Evolutionary conservation across 2,113 vertebrate species (phyloP), one percentile per base, ranked within the genome.

Genomic region (Sprattus sprattus): DNA sequence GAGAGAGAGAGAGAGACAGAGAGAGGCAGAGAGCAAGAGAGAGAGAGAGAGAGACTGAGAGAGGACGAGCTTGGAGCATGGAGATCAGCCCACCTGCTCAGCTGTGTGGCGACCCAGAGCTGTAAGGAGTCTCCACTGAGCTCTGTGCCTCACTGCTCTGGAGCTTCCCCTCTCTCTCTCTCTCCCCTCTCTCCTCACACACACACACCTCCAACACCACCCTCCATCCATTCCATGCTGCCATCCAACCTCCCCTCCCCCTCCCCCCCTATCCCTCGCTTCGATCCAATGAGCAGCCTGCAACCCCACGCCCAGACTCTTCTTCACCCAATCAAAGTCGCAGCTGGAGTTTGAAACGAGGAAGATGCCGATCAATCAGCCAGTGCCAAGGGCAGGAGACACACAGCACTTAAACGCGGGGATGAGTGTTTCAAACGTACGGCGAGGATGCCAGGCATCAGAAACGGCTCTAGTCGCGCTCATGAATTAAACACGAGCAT

Each of bases 1-100:
- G 64, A 7, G 22, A 28, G 4, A 7, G 39, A 39, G 39, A 39
- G 1, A 39, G 39, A 39, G 39, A 39, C 39, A 2, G 39, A 39
- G 39, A 39, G 39, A 39, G 39, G n/a, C n/a, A 6, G 50, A 50
- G 25, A 67, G n/a, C 9, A n/a, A 67, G 64, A 7, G 22, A 28
- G 4, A 7, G 39, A 39, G 39, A 39, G 1, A 39, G 39, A 39
- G 39, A 39, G 39, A 39, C 39, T n/a, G 28, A 28, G 28, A 50
- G 15, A 39, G 81, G 45, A 28, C 81, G 60, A 84, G 45, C 3
- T 11, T 11, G 11, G 71, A 81, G 71, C 6, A 47, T 25, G n/a
- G 44, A 84, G 54, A 28, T 75, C 46, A 90, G 86, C 88, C 82
- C 60, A 89, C 89, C 84, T 87, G 88, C 89, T 82, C 49, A 57